These are phyloP conservation scores for Colletes gigas DNA, from an alignment of 1,140 invertebrate genomes.

Conservation along the genomic window DNA sequence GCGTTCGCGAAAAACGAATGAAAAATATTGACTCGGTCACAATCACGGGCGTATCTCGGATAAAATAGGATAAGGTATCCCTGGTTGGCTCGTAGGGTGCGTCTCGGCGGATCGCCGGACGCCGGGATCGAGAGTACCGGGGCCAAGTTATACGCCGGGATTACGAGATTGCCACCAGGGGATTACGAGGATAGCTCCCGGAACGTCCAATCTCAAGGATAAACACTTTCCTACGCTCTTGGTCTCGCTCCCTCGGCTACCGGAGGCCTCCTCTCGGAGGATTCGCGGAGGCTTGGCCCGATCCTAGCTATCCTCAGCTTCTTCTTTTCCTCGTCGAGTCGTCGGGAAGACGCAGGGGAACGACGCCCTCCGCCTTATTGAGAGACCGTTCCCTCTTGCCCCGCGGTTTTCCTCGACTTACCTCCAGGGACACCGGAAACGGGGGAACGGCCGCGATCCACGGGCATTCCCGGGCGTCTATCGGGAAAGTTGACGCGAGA, in stretches of 20 bases:
- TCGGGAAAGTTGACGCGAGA: constrained; percentile 1
- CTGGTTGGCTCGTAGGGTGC: constrained; percentile 45
- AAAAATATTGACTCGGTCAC: constrained; percentile 71
- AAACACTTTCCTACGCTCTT: constrained; percentile 79
- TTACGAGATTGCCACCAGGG: constrained; percentile 80
- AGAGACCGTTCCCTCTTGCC: constrained; percentile 28
- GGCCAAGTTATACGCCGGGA: constrained; percentile 78
- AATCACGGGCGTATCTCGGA: constrained; percentile 59
- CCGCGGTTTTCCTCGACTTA: neutral
- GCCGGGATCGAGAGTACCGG: constrained; percentile 42
- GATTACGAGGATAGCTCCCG: constrained; percentile 79
- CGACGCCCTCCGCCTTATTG: constrained; percentile 30
- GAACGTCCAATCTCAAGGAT: constrained; percentile 81
- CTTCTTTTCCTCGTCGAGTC: constrained; percentile 12
- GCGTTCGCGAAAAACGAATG: constrained; percentile 55
- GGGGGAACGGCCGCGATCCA: neutral
- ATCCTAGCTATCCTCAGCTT: neutral
- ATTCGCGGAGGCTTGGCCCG: constrained; percentile 17
- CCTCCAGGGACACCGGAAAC: too few relatives aligned
- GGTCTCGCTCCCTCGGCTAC: constrained; percentile 40
- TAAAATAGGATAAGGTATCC: constrained; percentile 53
- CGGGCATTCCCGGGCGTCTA: constrained; percentile 3
- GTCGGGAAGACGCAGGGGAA: neutral
- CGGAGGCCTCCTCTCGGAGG: constrained; percentile 1
- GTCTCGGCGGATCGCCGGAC: constrained; percentile 39